phyloP scores from a whole-genome alignment of 2,113 vertebrate genomes.

The Gnathonemus longibarbis region DNA sequence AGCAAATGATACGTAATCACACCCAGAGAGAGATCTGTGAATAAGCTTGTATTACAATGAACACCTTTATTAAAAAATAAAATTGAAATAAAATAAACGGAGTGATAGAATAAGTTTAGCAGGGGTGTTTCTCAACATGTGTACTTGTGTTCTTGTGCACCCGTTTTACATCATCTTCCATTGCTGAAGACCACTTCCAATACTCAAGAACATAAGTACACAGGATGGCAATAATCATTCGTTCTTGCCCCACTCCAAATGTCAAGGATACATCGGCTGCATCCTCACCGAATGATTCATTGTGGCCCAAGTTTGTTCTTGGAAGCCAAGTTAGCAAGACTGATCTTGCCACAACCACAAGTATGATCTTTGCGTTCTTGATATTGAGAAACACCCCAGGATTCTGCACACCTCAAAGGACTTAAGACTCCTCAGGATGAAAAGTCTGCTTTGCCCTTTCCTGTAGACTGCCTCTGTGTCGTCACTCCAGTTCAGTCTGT shows the following conservation, averaged over 20 bases:
- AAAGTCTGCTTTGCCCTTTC: background rate
- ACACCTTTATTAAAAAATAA: background rate
- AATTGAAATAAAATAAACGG: background rate
- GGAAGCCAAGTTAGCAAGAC: background rate
- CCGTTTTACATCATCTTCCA: background rate
- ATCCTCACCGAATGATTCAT: background rate
- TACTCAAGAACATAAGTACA: background rate
- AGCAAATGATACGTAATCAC: background rate
- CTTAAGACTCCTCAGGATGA: background rate
- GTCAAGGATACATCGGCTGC: background rate
- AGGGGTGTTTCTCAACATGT: background rate
- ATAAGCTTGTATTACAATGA: background rate
- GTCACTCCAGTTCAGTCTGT: background rate
- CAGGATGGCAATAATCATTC: background rate
- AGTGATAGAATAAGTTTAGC: background rate
- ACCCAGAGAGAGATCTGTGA: background rate
- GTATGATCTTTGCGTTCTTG: background rate
- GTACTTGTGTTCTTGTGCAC: background rate
- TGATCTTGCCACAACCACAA: background rate
- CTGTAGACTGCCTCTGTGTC: background rate
- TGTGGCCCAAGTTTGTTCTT: background rate
- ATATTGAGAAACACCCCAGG: background rate
- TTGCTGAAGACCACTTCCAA: too few relatives aligned
- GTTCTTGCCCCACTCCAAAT: background rate
- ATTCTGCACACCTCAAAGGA: background rate